Conservation (phyloP, 2,797 vertebrate species). For the Malacoraja senta region DNA sequence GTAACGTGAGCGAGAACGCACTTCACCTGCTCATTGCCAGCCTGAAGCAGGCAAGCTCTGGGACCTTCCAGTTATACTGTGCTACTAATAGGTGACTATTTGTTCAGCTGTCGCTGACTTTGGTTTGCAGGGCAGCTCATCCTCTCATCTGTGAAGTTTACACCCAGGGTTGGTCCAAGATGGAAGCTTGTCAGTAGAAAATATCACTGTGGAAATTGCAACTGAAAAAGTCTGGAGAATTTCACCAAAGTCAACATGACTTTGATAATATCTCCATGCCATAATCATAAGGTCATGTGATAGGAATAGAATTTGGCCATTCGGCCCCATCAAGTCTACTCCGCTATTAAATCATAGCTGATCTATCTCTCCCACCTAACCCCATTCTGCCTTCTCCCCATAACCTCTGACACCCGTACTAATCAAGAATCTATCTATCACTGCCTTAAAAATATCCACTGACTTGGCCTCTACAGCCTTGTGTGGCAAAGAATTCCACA, state of each 20-base stretch:
- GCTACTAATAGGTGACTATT: background rate
- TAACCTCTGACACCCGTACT: too few relatives aligned
- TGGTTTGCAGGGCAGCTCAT: background rate
- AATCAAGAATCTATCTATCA: too few relatives aligned
- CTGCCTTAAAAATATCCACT: too few relatives aligned
- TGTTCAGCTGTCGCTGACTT: background rate
- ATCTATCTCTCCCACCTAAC: too few relatives aligned
- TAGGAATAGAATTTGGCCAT: background rate
- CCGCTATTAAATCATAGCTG: too few relatives aligned
- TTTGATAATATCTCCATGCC: background rate
- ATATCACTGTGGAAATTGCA: background rate
- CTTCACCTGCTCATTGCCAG: too few relatives aligned
- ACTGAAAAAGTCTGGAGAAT: background rate
- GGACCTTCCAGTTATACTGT: too few relatives aligned
- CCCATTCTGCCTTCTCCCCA: too few relatives aligned
- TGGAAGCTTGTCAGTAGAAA: background rate
- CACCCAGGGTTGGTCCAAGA: background rate
- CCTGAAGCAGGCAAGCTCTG: too few relatives aligned
- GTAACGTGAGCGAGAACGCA: background rate
- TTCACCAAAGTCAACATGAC: background rate
- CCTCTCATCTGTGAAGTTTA: background rate
- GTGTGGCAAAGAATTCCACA: too few relatives aligned
- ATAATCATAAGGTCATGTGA: background rate
- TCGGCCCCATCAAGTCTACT: too few relatives aligned
- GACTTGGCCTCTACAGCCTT: too few relatives aligned